A percentile compares a stretch with the other conserved stretches of the same genome.
These are phyloP conservation scores for Tupaia chinensis DNA, from an alignment of 2,113 vertebrate genomes.

Conservation along the genomic window DNA sequence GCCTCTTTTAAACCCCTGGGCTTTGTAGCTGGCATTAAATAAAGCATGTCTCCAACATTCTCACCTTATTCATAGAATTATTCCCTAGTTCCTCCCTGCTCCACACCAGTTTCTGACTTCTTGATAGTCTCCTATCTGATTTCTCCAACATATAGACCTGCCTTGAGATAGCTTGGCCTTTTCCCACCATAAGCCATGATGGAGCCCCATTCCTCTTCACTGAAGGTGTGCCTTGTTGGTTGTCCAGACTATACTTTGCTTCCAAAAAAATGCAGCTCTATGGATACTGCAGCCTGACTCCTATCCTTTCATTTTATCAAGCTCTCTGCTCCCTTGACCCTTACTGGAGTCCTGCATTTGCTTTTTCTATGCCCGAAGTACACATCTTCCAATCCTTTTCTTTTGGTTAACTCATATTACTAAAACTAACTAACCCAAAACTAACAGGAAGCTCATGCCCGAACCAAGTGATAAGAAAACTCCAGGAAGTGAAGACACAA, in stretches of 20 bases:
- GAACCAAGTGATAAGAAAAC: too few relatives aligned
- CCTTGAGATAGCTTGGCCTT: neutral
- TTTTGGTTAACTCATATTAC: neutral
- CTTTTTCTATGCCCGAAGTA: neutral
- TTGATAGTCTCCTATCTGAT: neutral
- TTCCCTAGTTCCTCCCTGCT: neutral
- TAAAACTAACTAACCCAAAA: too few relatives aligned
- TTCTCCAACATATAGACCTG: neutral
- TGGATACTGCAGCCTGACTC: neutral
- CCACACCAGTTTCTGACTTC: neutral
- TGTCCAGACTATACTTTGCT: neutral
- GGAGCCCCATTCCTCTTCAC: neutral
- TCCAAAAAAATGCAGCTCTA: neutral
- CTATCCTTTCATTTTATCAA: neutral
- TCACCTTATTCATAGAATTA: neutral
- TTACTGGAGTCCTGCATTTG: too few relatives aligned
- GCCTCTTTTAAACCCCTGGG: neutral
- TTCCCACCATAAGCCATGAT: neutral
- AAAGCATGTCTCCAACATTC: neutral
- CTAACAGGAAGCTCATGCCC: too few relatives aligned
- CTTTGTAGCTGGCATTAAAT: neutral
- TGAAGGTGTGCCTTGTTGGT: neutral
- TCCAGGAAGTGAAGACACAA: neutral
- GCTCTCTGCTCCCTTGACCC: neutral
- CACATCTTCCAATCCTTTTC: accelerated